Percentiles rank a stretch among this genome's conserved stretches.
phyloP scores from a whole-genome alignment of 2,888 invertebrate genomes.

The Phaonia tiefii region DNA sequence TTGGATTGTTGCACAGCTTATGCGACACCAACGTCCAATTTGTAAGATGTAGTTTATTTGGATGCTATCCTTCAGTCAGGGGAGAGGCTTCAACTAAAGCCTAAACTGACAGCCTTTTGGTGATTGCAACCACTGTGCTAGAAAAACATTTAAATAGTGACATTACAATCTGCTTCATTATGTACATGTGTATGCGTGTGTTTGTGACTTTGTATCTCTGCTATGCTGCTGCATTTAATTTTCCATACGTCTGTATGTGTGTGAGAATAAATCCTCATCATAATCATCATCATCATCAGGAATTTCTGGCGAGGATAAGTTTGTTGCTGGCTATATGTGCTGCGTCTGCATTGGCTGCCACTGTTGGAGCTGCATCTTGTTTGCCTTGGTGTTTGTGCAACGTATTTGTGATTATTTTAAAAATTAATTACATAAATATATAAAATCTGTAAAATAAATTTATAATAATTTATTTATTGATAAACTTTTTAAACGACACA shows the following conservation, averaged over 20 bases:
- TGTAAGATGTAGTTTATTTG: too few species aligned
- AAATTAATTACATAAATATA: conserved; percentile 79
- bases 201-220: conserved; percentile 1
- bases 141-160: neutral
- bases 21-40: too few species aligned
- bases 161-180: neutral
- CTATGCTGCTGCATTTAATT: neutral
- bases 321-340: neutral
- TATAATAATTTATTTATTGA: conserved; percentile 79
- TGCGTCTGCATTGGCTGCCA: conserved; percentile 24
- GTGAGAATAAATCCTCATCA: neutral
- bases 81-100: too few species aligned
- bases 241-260: conserved; percentile 37
- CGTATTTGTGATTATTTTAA: conserved; percentile 78
- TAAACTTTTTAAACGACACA: conserved; percentile 72
- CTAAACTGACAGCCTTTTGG: too few species aligned
- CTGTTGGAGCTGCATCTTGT: conserved; percentile 28
- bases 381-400: conserved; percentile 67
- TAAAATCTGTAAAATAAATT: conserved; percentile 78
- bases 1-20: too few species aligned
- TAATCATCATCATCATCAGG: neutral
- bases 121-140: too few species aligned
- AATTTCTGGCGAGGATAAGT: conserved; percentile 20
- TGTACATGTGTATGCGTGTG: neutral
- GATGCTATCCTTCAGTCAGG: too few species aligned